These are phyloP conservation scores for Trachythela sp. DNA, from an alignment of 64 coral and sea anemone genomes.

Conservation along the genomic window DNA sequence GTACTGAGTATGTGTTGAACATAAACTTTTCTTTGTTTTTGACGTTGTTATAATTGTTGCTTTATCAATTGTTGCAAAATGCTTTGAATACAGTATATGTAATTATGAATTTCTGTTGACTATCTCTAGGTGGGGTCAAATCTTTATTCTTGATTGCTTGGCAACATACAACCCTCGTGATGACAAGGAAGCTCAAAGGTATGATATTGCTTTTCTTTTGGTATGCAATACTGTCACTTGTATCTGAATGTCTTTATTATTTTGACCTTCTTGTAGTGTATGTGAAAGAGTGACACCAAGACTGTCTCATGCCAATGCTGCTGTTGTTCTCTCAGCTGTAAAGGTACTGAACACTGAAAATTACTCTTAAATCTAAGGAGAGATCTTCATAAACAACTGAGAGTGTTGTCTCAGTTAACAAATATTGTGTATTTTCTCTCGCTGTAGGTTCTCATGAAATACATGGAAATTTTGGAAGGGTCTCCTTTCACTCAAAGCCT, in stretches of 20 bases:
- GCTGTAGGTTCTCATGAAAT: conserved; percentile 97
- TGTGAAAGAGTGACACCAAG: conserved; percentile 97
- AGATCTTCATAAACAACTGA: no score
- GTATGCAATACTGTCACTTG: no score
- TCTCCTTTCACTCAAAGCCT: conserved; percentile 70
- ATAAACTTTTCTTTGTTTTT: not conserved
- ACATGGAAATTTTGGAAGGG: conserved; percentile 89
- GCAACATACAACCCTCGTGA: conserved; percentile 96
- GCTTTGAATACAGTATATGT: no score
- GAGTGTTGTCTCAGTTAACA: no score
- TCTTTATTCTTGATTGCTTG: conserved; percentile 91
- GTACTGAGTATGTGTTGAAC: conserved; percentile 78
- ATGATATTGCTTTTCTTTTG: not conserved
- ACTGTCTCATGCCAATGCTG: conserved; percentile 97
- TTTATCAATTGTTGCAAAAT: not conserved
- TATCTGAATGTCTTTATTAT: no score
- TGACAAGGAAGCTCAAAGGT: conserved; percentile 96
- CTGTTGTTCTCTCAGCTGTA: conserved; percentile 89
- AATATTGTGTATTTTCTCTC: no score
- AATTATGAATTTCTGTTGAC: not conserved
- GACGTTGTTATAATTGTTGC: not conserved
- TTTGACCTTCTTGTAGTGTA: conserved; percentile 64
- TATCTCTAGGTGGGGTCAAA: conserved; percentile 88
- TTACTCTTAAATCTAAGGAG: no score
- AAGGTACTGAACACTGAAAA: conserved; percentile 54